These are phyloP conservation scores for Sebastes diaconus DNA, from an alignment of 2,797 vertebrate species.

Conservation along the genomic window DNA sequence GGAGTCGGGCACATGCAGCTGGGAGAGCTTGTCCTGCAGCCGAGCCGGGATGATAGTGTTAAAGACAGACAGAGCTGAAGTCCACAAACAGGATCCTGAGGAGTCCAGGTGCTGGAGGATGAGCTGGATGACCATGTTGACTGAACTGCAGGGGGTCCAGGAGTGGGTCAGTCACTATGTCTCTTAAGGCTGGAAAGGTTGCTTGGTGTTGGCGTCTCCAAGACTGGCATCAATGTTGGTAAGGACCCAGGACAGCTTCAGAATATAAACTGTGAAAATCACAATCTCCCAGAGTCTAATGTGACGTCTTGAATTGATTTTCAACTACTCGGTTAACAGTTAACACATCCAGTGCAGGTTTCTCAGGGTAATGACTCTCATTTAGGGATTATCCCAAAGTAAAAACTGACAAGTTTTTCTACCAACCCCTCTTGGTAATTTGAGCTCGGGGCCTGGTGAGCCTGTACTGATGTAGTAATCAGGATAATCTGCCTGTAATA, in stretches of 20 bases:
- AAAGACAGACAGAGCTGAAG: not conserved
- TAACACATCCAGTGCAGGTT: not conserved
- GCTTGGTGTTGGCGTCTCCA: not conserved
- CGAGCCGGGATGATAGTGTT: not conserved
- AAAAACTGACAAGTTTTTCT: slow-evolving; percentile 20
- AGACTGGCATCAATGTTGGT: not conserved
- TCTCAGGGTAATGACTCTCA: slow-evolving; percentile 28
- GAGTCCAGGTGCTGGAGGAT: not conserved
- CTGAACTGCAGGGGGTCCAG: not conserved
- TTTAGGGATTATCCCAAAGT: slow-evolving; percentile 61
- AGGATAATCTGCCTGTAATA: slow-evolving; percentile 70
- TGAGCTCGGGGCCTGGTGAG: slow-evolving; percentile 27
- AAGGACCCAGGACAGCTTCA: not conserved
- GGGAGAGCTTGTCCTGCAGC: not conserved
- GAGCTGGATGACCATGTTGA: not conserved
- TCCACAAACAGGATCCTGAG: not conserved
- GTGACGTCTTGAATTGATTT: not conserved
- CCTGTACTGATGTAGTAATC: slow-evolving; percentile 45
- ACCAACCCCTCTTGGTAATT: slow-evolving; percentile 34
- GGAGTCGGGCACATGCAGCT: not conserved
- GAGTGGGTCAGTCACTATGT: no score
- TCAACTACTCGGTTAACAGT: not conserved
- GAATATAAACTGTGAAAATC: not conserved
- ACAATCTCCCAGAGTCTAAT: not conserved
- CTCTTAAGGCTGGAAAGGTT: not conserved